phyloP scores from a whole-genome alignment of 2,888 invertebrate species.

The Polyommatus iphigenia region DNA sequence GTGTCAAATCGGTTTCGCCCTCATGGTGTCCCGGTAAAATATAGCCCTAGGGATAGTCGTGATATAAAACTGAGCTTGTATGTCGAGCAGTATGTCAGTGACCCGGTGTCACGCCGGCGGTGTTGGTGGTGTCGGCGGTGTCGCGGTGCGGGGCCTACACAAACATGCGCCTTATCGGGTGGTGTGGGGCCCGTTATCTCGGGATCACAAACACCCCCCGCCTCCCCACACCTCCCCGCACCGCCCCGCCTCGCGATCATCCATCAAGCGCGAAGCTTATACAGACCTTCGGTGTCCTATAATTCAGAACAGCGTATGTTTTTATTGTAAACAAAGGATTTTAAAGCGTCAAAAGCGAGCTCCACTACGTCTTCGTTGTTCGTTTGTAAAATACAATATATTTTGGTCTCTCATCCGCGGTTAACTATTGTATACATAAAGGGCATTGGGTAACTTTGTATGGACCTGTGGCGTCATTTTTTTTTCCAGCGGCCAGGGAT shows the following conservation, averaged over 20 bases:
- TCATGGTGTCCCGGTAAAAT: too few relatives aligned
- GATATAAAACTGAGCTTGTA: not conserved
- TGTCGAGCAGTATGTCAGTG: not conserved
- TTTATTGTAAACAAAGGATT: not conserved
- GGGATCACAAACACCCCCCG: conserved; percentile 47
- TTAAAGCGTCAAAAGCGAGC: not conserved
- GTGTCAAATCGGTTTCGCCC: too few relatives aligned
- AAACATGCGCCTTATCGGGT: conserved; percentile 48
- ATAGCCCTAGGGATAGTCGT: too few relatives aligned
- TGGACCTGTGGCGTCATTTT: too few relatives aligned
- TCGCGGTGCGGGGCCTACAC: conserved; percentile 1
- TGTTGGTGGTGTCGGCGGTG: conserved; percentile 5
- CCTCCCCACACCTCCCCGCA: conserved; percentile 32
- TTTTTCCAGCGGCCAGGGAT: too few relatives aligned
- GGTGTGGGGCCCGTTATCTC: conserved; percentile 50
- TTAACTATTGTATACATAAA: too few relatives aligned
- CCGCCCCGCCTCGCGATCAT: conserved; percentile 3
- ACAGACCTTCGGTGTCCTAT: not conserved
- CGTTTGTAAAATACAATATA: not conserved
- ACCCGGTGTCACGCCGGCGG: not conserved
- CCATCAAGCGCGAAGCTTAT: conserved; percentile 33
- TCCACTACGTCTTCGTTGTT: not conserved
- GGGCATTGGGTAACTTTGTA: too few relatives aligned
- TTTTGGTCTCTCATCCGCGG: not conserved
- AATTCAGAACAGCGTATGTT: not conserved